Evolutionary conservation across 2,113 vertebrate species (phyloP), one percentile per base, ranked within the genome.

Genomic region (Mustelus asterias): DNA sequence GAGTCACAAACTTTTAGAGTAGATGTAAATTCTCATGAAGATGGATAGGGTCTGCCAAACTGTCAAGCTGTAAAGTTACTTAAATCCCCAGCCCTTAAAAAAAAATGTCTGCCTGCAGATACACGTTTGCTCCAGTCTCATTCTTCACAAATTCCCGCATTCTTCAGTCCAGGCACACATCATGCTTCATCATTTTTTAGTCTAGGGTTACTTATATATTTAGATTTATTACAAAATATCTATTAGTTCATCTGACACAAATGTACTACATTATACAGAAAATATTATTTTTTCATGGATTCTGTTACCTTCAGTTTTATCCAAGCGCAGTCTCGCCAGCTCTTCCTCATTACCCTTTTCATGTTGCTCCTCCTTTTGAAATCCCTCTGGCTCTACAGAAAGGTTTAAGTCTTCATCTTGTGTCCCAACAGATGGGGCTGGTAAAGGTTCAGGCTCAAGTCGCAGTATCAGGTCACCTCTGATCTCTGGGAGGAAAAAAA

Each of bases 391-490:
- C 44, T 99, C 99, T 96, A 98, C 83, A 14, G 98, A 98, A 96
- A 99, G 96, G 54, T 99, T 98, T 96, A 99, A 97, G 48, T 99
- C 99, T 78, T 98, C 98, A 96, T 99, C 98, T 89, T 97, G 97
- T 96, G 97, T 97, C 96, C 96, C 97, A 0, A 97, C 96, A 96
- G 97, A 98, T 26, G 96, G 96, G 18, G 96, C 96, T 41, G 98
- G 98, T 96, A 99, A 97, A 96, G 99, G 99, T 70, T 99, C 98
- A 0, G 99, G 98, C n/a, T 98, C 97, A 95, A 99, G 97, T 96
- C 97, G 98, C 96, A 99, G 96, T 96, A 98, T 97, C 97, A 98
- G 96, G 96, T 99, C 98, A 96, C 97, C 98, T 97, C 98, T 98
- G 90, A 99, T 96, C 96, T 97, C 99, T 98, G 72, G 72, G 33